Evolutionary conservation across 2,113 vertebrate species (phyloP).

Genomic region (Solea senegalensis): DNA sequence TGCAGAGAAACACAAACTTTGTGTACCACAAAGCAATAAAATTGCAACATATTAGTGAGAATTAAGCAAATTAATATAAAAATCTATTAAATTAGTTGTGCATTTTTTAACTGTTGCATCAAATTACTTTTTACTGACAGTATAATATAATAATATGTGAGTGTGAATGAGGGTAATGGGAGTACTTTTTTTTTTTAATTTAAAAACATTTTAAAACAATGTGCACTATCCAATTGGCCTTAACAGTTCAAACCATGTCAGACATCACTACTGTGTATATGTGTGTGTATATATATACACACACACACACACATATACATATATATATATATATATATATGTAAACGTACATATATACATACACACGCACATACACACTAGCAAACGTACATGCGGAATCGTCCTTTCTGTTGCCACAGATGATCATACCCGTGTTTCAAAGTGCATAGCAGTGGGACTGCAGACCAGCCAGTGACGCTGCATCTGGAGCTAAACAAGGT

Average conservation of each 20-base stretch:
- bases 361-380: too few species aligned
- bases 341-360: too few species aligned
- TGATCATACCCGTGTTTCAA: slow-evolving; percentile 35
- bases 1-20: slow-evolving; percentile 6
- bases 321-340: too few species aligned
- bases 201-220: neutral
- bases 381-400: neutral
- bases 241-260: neutral
- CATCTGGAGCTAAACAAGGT: slow-evolving; percentile 1
- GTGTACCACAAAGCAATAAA: slow-evolving; percentile 19
- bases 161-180: neutral
- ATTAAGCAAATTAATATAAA: slow-evolving; percentile 3
- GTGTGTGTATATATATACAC: neutral
- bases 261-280: neutral
- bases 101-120: neutral
- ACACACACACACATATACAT: slow-evolving; percentile 20
- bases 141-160: slow-evolving; percentile 11
- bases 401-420: slow-evolving; percentile 3
- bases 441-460: slow-evolving; percentile 34
- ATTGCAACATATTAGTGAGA: slow-evolving; percentile 6
- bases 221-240: neutral
- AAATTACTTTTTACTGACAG: slow-evolving; percentile 1
- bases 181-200: neutral
- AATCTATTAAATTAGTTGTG: neutral
- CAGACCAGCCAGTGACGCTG: slow-evolving; percentile 11